Base-by-base conservation (phyloP, 2,888 invertebrate genomes). In the Tiphia femorata region DNA sequence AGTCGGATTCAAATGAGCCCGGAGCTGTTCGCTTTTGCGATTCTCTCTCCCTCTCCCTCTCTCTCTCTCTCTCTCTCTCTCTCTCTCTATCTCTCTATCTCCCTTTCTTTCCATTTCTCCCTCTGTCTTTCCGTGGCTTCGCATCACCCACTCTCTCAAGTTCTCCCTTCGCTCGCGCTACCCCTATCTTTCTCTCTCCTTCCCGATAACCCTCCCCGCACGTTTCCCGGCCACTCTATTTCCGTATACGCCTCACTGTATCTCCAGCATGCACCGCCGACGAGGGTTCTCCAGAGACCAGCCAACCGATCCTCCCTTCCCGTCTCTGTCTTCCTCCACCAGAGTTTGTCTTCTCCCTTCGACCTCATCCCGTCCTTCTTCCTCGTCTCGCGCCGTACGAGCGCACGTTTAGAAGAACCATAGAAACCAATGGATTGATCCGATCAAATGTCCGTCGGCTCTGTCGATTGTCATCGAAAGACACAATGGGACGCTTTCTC, bases 381-480 rank as follows among this genome's bases (percentile, higher is more conserved):
- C 44, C 29, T 29, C 29, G 30, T 29, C 12, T 19, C 41, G 17
- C 29, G 16, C 29, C 42, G 25, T 41, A 29, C 51, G 52, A 44
- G 46, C 48, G 35, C 58, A 60, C 67, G 69, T 78, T 77, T 69
- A 68, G 76, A 76, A 72, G 73, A 76, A 76, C 70, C 66, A 62
- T 70, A 67, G 70, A 72, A 73, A 76, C 63, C 71, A 69, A 79
- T 78, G 74, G 77, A 75, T 76, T 77, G 66, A 79, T 79, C 78
- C 73, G 75, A 80, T 80, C 80, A 77, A 79, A 80, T 72, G 77
- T 77, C 73, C 62, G 52, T 58, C 63, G 41, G 37, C 62, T 66
- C 70, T 58, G 64, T 65, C 77, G 79, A 79, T 79, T 80, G 80
- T 78, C 77, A 79, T 79, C 70, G 67, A 64, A 75, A 72, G 70